Percentiles rank a stretch among this genome's conserved stretches.
These are phyloP conservation scores for Tachina fera DNA, from an alignment of 2,888 invertebrate species.

Conservation along the genomic window DNA sequence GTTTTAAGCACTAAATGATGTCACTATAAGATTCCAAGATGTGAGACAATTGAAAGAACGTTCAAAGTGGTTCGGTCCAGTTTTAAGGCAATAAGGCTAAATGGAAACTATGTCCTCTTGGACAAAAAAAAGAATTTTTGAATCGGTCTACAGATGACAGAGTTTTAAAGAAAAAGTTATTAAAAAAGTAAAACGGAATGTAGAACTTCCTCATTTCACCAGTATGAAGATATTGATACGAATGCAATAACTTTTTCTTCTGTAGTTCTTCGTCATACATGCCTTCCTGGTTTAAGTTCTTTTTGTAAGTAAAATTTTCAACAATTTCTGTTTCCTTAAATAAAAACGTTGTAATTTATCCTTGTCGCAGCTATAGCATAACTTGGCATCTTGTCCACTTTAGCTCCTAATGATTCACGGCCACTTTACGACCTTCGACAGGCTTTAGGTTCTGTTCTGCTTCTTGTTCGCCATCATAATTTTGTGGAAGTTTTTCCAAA, in stretches of 20 bases:
- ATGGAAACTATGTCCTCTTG: no score
- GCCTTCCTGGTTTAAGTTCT: not conserved
- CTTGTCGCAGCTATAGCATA: not conserved
- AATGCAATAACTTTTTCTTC: not conserved
- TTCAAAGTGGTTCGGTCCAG: no score
- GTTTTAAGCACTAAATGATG: no score
- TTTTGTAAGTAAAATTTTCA: not conserved
- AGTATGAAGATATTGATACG: not conserved
- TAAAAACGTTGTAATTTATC: conserved; percentile 24
- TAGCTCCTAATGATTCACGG: conserved; percentile 27
- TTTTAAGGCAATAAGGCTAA: no score
- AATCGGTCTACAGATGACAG: no score
- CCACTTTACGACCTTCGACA: conserved; percentile 13
- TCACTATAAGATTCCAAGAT: no score
- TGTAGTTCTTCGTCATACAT: not conserved
- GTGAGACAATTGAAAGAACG: no score
- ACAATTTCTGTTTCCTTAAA: not conserved
- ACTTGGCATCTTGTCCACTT: conserved; percentile 36
- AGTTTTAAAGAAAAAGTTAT: no score
- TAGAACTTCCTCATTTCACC: no score
- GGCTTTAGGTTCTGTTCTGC: not conserved
- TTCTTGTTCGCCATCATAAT: conserved; percentile 24
- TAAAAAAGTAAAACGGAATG: no score
- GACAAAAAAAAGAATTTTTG: no score
- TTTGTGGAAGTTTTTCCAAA: conserved; percentile 30